Evolutionary conservation across 2,797 vertebrate species (phyloP).

Genomic region (Oreortyx pictus): DNA sequence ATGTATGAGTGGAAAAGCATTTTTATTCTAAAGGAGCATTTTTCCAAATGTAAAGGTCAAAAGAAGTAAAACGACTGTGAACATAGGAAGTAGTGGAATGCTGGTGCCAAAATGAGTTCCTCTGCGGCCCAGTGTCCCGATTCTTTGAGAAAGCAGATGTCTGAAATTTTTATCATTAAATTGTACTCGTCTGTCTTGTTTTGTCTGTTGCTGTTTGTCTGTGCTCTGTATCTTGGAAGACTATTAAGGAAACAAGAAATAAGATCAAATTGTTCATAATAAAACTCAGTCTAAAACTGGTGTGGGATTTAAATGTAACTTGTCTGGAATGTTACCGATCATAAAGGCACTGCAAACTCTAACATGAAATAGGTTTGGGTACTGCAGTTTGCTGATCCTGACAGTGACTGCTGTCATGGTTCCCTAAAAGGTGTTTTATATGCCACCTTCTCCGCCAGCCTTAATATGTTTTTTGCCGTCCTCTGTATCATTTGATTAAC

Average conservation of each 20-base stretch:
- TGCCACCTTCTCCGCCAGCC: not conserved
- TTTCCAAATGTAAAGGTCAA: not conserved
- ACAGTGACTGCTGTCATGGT: not conserved
- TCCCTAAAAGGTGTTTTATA: constrained; percentile 1
- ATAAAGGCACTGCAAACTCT: not conserved
- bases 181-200: not conserved
- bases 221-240: not conserved
- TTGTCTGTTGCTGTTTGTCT: not conserved
- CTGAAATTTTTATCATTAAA: not conserved
- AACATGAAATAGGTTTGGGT: not conserved
- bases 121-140: not conserved
- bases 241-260: constrained; percentile 28
- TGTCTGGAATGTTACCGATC: constrained; percentile 7
- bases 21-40: not conserved
- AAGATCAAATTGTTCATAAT: constrained; percentile 36
- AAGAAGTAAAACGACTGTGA: not conserved
- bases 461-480: constrained; percentile 26
- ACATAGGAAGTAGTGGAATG: not conserved
- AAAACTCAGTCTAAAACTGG: constrained; percentile 31
- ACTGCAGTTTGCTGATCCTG: constrained; percentile 13
- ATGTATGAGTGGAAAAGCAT: not conserved
- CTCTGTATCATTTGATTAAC: not conserved
- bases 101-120: not conserved
- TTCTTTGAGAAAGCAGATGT: not conserved
- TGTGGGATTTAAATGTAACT: constrained; percentile 19